These are phyloP conservation scores for Leucania comma DNA, from an alignment of 2,888 invertebrate species.

Conservation along the genomic window DNA sequence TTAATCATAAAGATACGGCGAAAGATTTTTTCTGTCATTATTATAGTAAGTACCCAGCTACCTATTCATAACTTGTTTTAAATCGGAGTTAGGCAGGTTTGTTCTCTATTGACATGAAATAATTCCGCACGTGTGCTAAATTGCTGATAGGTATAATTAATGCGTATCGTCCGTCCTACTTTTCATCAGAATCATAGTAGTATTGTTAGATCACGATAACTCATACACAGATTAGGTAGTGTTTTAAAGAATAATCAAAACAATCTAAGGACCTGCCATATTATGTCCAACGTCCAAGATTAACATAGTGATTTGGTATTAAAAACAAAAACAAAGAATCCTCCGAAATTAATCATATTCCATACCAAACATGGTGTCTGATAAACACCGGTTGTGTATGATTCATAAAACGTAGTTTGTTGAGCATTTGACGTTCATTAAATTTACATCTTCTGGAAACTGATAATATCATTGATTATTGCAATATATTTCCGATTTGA, in stretches of 20 bases:
- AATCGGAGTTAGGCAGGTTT: conserved; percentile 52
- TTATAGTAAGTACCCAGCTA: conserved; percentile 61
- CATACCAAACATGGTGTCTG: conserved; percentile 46
- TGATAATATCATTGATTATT: too few species aligned
- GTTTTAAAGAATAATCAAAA: conserved; percentile 33
- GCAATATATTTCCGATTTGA: neutral
- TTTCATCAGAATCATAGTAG: conserved; percentile 40
- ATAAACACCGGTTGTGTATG: conserved; percentile 39
- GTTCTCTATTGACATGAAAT: conserved; percentile 67
- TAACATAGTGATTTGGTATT: conserved; percentile 27
- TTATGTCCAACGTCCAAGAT: conserved; percentile 26
- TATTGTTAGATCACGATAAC: conserved; percentile 42
- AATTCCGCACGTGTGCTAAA: conserved; percentile 56
- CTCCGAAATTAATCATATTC: conserved; percentile 30
- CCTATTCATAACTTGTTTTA: conserved; percentile 71
- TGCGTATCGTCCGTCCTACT: conserved; percentile 51
- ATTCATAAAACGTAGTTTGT: conserved; percentile 32
- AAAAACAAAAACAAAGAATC: conserved; percentile 16
- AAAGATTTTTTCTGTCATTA: conserved; percentile 65
- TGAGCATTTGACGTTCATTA: conserved; percentile 8
- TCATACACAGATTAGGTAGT: conserved; percentile 21
- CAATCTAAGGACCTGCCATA: conserved; percentile 1
- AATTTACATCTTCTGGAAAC: conserved; percentile 1
- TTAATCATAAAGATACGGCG: conserved; percentile 33
- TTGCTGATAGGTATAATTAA: conserved; percentile 51